Base-by-base conservation (phyloP, 2,113 vertebrate genomes). In the Oreochromis spilurus region DNA sequence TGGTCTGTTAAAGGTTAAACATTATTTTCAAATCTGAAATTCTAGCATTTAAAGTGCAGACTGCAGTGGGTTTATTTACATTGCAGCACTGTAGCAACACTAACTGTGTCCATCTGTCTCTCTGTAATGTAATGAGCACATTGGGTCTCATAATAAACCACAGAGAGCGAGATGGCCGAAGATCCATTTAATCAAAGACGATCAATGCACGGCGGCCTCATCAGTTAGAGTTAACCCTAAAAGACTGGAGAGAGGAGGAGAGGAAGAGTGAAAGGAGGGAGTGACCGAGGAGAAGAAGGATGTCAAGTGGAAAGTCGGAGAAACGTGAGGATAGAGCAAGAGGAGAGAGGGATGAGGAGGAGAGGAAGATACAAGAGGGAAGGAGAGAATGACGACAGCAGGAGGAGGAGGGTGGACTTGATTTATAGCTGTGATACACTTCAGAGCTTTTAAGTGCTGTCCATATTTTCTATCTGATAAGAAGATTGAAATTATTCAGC, bases 391-490 rank as follows among this genome's bases (percentile, higher is more conserved):
- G 83, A 81, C 34, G 43, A 31, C 31, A 84, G 67, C 11, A 84
- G 29, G 36, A 57, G 21, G 85, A 70, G 80, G 36, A 24, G 65
- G 84, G 6, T 79, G 84, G 81, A 91, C 77, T 90, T 92, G 94
- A 94, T 95, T 93, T 94, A 94, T 92, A 80, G 82, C 89, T 58
- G 86, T 53, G 90, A 92, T 91, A 84, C 92, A 94, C 92, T 93
- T 92, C 89, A 91, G 91, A 92, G 93, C 88, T 84, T 92, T 93
- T 93, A 94, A 94, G 92, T 84, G 89, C 84, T 82, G 91, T 93
- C 91, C 90, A 93, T 93, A 94, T 94, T 95, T 95, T 92, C 91
- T 89, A 91, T 94, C 92, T 90, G 90, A 92, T 91, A 91, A 94
- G 79, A 92, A 88, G 90, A 93, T 87, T 91, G 93, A 92, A 93